Percentiles rank a stretch among this genome's conserved stretches.
phyloP scores from a whole-genome alignment of 1,140 invertebrate genomes.

The Pseudomyrmex gracilis region DNA sequence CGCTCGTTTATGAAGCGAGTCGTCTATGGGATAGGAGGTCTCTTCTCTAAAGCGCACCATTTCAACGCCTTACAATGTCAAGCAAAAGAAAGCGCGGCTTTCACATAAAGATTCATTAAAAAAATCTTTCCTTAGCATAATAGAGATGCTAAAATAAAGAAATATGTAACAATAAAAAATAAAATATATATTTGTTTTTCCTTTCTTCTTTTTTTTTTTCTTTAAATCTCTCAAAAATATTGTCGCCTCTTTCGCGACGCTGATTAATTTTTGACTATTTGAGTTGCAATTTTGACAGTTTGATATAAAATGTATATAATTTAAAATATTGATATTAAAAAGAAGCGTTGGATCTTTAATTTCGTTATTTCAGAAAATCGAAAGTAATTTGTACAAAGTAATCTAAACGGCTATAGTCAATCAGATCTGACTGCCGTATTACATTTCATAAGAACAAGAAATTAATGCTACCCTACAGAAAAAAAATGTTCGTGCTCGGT shows the following conservation, averaged over 20 bases:
- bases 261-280: too few relatives aligned
- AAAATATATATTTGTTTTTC: too few relatives aligned
- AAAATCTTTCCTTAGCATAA: slow-evolving; percentile 26
- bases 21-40: neutral
- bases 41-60: slow-evolving; percentile 8
- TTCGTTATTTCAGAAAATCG: too few relatives aligned
- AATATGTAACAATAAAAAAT: neutral
- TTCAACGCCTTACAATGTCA: slow-evolving; percentile 4
- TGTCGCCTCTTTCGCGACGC: too few relatives aligned
- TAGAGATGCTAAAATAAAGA: neutral
- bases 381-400: too few relatives aligned
- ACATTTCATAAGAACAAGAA: neutral
- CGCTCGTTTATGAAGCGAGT: slow-evolving; percentile 15
- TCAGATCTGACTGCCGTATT: neutral
- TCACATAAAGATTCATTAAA: slow-evolving; percentile 23
- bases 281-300: too few relatives aligned
- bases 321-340: too few relatives aligned
- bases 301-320: too few relatives aligned
- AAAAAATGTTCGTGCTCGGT: neutral
- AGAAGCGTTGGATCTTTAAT: too few relatives aligned
- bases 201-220: too few relatives aligned
- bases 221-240: too few relatives aligned
- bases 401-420: too few relatives aligned
- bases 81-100: neutral
- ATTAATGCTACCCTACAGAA: neutral